These are phyloP conservation scores for Notothenia coriiceps DNA, from an alignment of 2,113 vertebrate species.

Conservation along the genomic window DNA sequence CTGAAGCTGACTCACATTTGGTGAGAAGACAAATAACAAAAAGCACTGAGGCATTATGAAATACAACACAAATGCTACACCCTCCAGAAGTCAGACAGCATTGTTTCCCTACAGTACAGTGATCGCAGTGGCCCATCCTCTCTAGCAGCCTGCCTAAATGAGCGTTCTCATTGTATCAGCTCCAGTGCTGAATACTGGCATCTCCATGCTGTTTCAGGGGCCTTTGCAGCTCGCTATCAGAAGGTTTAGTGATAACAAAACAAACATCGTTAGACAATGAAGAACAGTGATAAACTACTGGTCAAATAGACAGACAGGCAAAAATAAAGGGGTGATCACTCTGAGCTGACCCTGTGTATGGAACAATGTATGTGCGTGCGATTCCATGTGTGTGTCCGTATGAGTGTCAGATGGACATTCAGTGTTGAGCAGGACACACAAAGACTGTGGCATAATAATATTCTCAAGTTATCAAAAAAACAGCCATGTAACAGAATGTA, in stretches of 20 bases:
- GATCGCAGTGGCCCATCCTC: conserved; percentile 25
- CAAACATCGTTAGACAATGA: conserved; percentile 14
- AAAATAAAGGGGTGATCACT: conserved; percentile 39
- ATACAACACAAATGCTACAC: conserved; percentile 84
- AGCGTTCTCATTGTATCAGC: not conserved
- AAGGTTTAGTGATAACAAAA: not conserved
- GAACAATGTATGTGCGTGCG: conserved; percentile 53
- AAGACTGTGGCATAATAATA: conserved; percentile 82
- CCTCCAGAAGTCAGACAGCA: conserved; percentile 71
- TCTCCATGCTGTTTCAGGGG: conserved; percentile 34
- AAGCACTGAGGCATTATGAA: conserved; percentile 79
- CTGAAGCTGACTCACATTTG: conserved; percentile 33
- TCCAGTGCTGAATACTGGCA: conserved; percentile 30
- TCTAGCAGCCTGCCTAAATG: conserved; percentile 11
- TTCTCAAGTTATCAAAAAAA: conserved; percentile 78
- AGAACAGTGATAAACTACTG: conserved; percentile 37
- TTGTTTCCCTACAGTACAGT: conserved; percentile 36
- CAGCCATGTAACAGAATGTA: conserved; percentile 79
- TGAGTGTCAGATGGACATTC: conserved; percentile 80
- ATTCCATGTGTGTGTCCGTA: conserved; percentile 59
- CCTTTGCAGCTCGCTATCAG: not conserved
- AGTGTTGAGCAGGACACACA: conserved; percentile 88
- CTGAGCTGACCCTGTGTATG: conserved; percentile 65
- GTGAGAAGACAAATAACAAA: conserved; percentile 45
- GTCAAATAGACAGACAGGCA: conserved; percentile 21